Evolutionary conservation across 2,113 vertebrate genomes (phyloP), one percentile per base, ranked within the genome.

Genomic region (Girardinichthys multiradiatus): DNA sequence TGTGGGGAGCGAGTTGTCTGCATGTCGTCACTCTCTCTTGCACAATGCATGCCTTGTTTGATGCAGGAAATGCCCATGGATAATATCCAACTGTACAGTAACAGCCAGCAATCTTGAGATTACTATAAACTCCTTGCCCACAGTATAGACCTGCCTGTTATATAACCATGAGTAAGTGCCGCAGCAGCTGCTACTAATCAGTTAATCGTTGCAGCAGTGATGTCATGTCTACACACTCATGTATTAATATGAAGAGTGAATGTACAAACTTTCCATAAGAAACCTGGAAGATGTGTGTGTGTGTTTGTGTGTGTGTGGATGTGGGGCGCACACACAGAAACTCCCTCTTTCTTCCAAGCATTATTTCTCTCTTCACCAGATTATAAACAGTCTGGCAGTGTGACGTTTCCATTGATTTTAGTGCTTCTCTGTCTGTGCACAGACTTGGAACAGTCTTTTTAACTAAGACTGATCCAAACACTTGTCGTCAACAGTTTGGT

Each of bases 21-120:
- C 68, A 84, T 91, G 86, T 59, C 70, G 58, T 90, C 85, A 90
- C 74, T 75, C 76, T 80, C 60, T 73, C 77, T 45, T 12, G 14
- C 69, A 93, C 90, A 93, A 85, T 87, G 76, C 63, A 24, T 61
- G 70, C 86, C 89, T 90, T 92, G 85, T 93, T 68, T 70, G 57
- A 59, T 58, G 67, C 83, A 89, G 90, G 87, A 90, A 91, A 90
- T 81, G 86, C 84, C 74, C 75, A 33, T 27, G 66, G 64, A 76
- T 66, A 79, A 79, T 61, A 77, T 79, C 62, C 81, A 89, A 60
- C 68, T 70, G 60, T 73, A 64, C 64, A 80, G 79, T 77, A 63
- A 71, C 76, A 73, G 78, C 74, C 68, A 62, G 54, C 78, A 82
- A 76, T 75, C 72, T 77, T 82, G 81, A 80, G 87, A 89, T 91